Evolutionary conservation across 1,140 invertebrate genomes (phyloP), one percentile per base, ranked within the genome.

Genomic region (Leptoteleia sp.): DNA sequence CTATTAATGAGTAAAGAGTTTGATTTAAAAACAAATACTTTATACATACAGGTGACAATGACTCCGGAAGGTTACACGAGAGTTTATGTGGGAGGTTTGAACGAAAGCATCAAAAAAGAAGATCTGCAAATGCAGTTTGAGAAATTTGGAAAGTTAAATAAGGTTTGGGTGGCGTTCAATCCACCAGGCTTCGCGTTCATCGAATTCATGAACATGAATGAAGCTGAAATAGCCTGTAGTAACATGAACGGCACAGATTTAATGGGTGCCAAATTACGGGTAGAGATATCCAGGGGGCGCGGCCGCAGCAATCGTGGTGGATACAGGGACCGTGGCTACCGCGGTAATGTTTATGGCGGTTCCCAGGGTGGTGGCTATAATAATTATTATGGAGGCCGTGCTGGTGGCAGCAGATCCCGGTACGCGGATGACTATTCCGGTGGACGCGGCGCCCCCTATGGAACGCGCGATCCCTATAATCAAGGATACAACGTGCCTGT

Each of bases 121-220:
- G 95, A 97, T 87, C 88, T 97, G 29, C 95, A 97, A 85, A 91
- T 92, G 85, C 93, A 95, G 85, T 96, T 96, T 86, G 93, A 94
- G 81, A 94, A 94, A 90, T 98, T 96, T 90, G 97, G 97, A 47
- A 96, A 96, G 90, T 92, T 96, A 83, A 97, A 95, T 90, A 99
- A 94, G 87, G 97, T 98, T 37, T 98, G 96, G 96, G 96, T 98
- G 65, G 97, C 96, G 25, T 94, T 97, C 85, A 98, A 98, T 89
- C 97, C 96, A 77, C 96, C 94, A 81, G 97, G 97, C 78, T 99
- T 99, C 92, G 98, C 98, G 48, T 99, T 99, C 91, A 96, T 99
- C 83, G 98, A 99, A 90, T 99, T 98, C 91, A 95, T 97, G 89
- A 97, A 97, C 88, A 92, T 93, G 82, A 94, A 96, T 84, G 97